Evolutionary conservation across 2,113 vertebrate genomes (phyloP).

Genomic region (Oreotrochilus melanogaster): DNA sequence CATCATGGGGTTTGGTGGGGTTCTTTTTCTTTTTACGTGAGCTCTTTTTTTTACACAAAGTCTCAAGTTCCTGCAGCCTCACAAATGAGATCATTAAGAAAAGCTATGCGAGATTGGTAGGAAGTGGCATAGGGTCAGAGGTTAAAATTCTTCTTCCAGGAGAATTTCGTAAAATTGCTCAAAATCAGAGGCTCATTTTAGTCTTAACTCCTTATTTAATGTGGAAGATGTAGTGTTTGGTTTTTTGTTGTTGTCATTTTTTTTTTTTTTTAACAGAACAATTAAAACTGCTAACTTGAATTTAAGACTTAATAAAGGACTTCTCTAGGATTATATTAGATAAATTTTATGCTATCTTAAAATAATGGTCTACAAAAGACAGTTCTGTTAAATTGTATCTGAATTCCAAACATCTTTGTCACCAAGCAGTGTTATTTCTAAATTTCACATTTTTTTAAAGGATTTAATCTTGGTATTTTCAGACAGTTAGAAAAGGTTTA

Average conservation of each 20-base stretch:
- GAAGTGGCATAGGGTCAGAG: neutral
- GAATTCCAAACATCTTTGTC: neutral
- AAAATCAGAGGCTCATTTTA: neutral
- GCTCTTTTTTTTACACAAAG: neutral
- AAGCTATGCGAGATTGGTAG: fast-evolving
- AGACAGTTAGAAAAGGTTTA: neutral
- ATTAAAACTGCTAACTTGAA: neutral
- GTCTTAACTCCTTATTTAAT: neutral
- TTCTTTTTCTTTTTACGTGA: neutral
- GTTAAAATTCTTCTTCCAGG: neutral
- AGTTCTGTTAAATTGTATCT: neutral
- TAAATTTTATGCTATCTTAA: neutral
- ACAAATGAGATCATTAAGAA: neutral
- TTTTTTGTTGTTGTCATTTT: too few relatives aligned
- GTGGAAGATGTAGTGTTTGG: too few relatives aligned
- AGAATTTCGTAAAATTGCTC: neutral
- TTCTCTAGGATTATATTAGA: neutral
- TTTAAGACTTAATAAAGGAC: neutral
- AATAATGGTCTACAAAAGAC: neutral
- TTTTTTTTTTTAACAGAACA: neutral
- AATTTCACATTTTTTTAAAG: neutral
- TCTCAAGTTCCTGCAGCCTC: neutral
- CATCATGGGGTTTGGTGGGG: neutral
- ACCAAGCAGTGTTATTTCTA: neutral
- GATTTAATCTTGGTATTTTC: neutral